Base-by-base conservation (phyloP, 1,140 invertebrate genomes). In the Papilio dardanus region DNA sequence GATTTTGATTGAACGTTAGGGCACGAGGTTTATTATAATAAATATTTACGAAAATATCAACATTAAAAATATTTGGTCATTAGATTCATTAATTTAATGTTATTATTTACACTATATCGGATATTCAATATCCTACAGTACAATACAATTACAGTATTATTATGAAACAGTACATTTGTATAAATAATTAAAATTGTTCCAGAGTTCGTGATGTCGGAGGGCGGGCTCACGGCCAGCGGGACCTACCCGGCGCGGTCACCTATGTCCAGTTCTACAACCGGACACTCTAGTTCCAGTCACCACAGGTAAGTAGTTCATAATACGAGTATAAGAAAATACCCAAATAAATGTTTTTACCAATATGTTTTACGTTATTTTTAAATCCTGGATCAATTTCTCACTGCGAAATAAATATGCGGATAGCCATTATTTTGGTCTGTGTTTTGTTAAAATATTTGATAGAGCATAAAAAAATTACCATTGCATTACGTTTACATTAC, bases 211-310 rank as follows among this genome's bases (percentile, higher is more conserved):
- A 86, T 93, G 83, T 86, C 90, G 7, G 92, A 92, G 75, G 88
- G 90, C 3, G 87, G 82, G 7, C 85, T 85, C 10, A 81, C 76
- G 54, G 71, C 71, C 28, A 73, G 79, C 10, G 87, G 86, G 10
- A 84, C 79, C n/a, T 93, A 90, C 71, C 90, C 90, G 0, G 91
- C 90, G 0, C 82, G 92, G 19, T 93, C 92, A 5, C 90, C 92
- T 0, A 88, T 92, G 81, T 92, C 90, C 79, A 92, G 88, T 71
- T 92, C 90, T n/a, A 93, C 90, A 6, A 92, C 90, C 16, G 91
- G 91, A 8, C 91, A 92, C 73, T 93, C 91, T 7, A 92, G 89
- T 82, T 93, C 92, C 65, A 93, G 92, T 65, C 92, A 92, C 80
- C 88, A 93, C 90, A 93, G 92, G 92, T 93, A 82, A 71, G 76